These are phyloP conservation scores for Asbolus verrucosus DNA, from an alignment of 1,140 invertebrate genomes.

Conservation along the genomic window DNA sequence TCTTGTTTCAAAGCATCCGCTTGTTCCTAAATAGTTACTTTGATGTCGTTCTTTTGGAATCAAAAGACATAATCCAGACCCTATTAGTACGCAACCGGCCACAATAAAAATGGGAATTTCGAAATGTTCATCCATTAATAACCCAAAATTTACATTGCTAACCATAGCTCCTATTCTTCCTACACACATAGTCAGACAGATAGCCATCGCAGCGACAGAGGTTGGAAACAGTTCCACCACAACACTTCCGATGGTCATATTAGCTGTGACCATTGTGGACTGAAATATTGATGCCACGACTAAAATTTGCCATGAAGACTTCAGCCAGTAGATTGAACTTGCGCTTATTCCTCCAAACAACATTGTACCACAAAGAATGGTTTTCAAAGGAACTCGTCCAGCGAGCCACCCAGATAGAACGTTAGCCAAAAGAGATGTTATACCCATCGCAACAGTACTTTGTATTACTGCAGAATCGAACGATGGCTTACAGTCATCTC, in stretches of 20 bases:
- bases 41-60: constrained; percentile 43
- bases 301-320: constrained; percentile 67
- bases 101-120: constrained; percentile 69
- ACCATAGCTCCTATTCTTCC: constrained; percentile 69
- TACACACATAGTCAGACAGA: constrained; percentile 67
- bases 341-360: constrained; percentile 66
- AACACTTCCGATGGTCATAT: constrained; percentile 69
- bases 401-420: constrained; percentile 64
- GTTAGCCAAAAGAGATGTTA: constrained; percentile 66
- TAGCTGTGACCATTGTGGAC: constrained; percentile 69
- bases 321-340: constrained; percentile 68
- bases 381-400: constrained; percentile 56
- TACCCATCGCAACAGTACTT: constrained; percentile 67
- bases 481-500: constrained; percentile 55
- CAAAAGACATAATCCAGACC: constrained; percentile 57
- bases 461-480: constrained; percentile 66
- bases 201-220: constrained; percentile 67
- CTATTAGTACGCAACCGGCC: constrained; percentile 63
- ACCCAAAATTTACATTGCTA: constrained; percentile 70
- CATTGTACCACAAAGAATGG: constrained; percentile 66
- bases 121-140: constrained; percentile 68
- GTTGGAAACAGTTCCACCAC: constrained; percentile 71
- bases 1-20: background rate
- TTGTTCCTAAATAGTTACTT: too few relatives aligned
- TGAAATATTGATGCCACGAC: constrained; percentile 70